phyloP scores from a whole-genome alignment of 2,888 invertebrate species.

The Brachylomia viminalis region DNA sequence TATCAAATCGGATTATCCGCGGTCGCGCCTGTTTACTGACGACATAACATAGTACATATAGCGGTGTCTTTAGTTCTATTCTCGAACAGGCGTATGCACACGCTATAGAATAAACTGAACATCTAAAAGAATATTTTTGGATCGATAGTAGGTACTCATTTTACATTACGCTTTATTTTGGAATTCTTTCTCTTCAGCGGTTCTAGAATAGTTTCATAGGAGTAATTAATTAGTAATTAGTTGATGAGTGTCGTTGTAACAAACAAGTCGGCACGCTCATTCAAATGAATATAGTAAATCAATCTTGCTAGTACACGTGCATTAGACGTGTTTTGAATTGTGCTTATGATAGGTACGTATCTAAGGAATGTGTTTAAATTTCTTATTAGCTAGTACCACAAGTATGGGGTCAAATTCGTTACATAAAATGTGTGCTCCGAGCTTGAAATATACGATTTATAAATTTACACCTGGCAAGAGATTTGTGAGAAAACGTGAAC shows the following conservation, averaged over 20 bases:
- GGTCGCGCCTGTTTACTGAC: slow-evolving; percentile 50
- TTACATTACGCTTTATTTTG: slow-evolving; percentile 24
- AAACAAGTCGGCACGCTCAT: slow-evolving; percentile 29
- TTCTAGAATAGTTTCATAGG: slow-evolving; percentile 21
- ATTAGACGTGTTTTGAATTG: slow-evolving; percentile 18
- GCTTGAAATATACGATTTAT: background rate
- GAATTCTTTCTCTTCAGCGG: slow-evolving; percentile 27
- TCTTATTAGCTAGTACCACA: background rate
- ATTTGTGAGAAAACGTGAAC: slow-evolving; percentile 25
- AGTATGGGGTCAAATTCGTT: background rate
- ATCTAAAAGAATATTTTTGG: slow-evolving; percentile 39
- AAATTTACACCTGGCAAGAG: slow-evolving; percentile 17
- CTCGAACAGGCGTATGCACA: slow-evolving; percentile 39
- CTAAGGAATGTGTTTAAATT: background rate
- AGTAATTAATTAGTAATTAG: slow-evolving; percentile 38
- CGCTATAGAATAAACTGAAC: slow-evolving; percentile 37
- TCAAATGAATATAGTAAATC: slow-evolving; percentile 37
- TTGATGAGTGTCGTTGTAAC: slow-evolving; percentile 34
- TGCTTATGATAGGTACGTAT: background rate
- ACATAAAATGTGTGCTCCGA: background rate
- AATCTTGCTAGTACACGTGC: slow-evolving; percentile 24
- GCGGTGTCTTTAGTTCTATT: slow-evolving; percentile 56
- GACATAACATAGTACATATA: slow-evolving; percentile 24
- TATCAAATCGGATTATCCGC: slow-evolving; percentile 58
- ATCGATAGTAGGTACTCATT: slow-evolving; percentile 55